These are phyloP conservation scores for Hypanus sabinus DNA, from an alignment of 2,113 vertebrate genomes.

Conservation along the genomic window DNA sequence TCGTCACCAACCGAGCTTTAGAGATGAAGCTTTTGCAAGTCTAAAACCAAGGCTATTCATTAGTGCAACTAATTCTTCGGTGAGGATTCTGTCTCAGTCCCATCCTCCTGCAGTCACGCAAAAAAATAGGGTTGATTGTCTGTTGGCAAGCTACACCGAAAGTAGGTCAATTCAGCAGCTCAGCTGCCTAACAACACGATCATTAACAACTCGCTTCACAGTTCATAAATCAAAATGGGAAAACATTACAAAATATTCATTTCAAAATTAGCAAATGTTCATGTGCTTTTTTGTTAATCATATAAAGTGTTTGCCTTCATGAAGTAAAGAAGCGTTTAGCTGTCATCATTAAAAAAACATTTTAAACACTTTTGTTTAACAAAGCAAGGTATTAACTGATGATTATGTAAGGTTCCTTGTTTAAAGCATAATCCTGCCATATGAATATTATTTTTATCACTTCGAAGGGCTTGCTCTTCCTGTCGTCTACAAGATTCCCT, in stretches of 20 bases:
- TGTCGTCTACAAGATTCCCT: background rate
- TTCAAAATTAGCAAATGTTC: background rate
- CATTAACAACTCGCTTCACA: constrained; percentile 36
- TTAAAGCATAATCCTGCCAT: constrained; percentile 2
- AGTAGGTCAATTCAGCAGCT: constrained; percentile 38
- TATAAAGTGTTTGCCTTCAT: background rate
- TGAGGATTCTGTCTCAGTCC: constrained; percentile 28
- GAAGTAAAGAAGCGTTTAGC: background rate
- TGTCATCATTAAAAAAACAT: background rate
- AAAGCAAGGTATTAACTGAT: constrained; percentile 10
- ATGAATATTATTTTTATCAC: background rate
- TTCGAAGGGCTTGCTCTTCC: background rate
- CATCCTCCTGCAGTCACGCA: constrained; percentile 25
- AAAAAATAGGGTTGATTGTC: constrained; percentile 32
- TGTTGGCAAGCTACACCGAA: constrained; percentile 26
- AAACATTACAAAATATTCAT: constrained; percentile 28
- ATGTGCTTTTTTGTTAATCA: background rate
- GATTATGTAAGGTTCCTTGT: background rate
- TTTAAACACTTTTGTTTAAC: background rate
- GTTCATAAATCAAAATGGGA: constrained; percentile 29
- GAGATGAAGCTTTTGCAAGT: background rate
- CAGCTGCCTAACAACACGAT: constrained; percentile 36
- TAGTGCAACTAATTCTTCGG: constrained; percentile 5
- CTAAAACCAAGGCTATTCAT: constrained; percentile 15
- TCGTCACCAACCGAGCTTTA: background rate